Evolutionary conservation across 2,888 invertebrate genomes (phyloP).

Genomic region (Sphaerophoria rueppellii): DNA sequence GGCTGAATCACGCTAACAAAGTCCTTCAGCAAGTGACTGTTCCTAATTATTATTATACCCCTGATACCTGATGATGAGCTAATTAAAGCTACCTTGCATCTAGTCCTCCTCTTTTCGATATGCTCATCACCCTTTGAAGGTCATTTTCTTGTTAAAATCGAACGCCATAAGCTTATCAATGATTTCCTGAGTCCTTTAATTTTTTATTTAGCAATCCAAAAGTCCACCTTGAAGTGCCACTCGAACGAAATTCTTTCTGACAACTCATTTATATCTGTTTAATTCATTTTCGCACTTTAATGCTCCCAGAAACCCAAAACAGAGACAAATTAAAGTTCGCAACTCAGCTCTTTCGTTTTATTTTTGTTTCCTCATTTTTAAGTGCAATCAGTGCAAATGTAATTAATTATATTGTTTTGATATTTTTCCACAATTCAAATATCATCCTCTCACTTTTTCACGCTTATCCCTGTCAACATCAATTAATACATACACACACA

Average conservation of each 20-base stretch:
- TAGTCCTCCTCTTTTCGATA: too few species aligned
- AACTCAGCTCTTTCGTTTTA: constrained; percentile 47
- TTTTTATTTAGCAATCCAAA: background rate
- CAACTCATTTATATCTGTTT: constrained; percentile 6
- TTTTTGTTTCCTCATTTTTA: background rate
- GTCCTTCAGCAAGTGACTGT: too few species aligned
- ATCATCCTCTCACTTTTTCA: constrained; percentile 58
- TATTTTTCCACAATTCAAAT: constrained; percentile 21
- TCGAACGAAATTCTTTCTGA: constrained; percentile 26
- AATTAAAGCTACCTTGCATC: too few species aligned
- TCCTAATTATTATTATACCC: too few species aligned
- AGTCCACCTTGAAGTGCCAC: constrained; percentile 27
- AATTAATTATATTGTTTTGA: constrained; percentile 54
- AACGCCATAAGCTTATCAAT: background rate
- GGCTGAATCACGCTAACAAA: too few species aligned
- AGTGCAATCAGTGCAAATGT: constrained; percentile 29
- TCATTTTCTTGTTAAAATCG: too few species aligned
- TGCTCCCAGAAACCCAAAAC: constrained; percentile 1
- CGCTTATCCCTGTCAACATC: constrained; percentile 27
- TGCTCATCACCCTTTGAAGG: too few species aligned
- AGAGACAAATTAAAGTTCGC: constrained; percentile 40
- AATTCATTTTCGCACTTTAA: constrained; percentile 28
- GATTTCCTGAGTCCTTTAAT: background rate
- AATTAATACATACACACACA: constrained; percentile 31
- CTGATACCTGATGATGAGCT: too few species aligned